Conservation (phyloP, 2,888 invertebrate species). For the Standfussiana lucernea region DNA sequence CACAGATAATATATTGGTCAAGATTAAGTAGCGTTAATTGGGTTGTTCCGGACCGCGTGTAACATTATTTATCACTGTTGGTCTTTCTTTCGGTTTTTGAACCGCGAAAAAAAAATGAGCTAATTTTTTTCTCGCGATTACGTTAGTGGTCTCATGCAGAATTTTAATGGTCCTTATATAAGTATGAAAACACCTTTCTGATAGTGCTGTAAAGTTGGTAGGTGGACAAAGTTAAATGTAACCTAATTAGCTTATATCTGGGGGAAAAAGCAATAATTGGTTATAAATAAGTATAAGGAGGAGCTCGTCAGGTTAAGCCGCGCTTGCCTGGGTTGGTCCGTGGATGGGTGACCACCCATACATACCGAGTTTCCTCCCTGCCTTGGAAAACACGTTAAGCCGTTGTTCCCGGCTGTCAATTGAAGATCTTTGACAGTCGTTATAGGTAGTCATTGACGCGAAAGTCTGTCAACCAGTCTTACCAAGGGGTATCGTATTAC, state of each 20-base stretch:
- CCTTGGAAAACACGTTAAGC: too few relatives aligned
- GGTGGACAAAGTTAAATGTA: background rate
- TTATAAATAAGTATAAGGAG: too few relatives aligned
- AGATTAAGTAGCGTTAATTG: conserved; percentile 28
- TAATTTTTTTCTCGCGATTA: background rate
- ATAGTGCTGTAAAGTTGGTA: background rate
- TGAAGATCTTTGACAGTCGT: too few relatives aligned
- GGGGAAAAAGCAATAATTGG: background rate
- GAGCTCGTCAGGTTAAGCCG: too few relatives aligned
- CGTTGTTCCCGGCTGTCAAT: too few relatives aligned
- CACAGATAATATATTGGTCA: conserved; percentile 54
- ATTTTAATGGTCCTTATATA: background rate
- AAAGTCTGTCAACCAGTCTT: too few relatives aligned
- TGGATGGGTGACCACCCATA: too few relatives aligned
- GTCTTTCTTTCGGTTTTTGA: background rate
- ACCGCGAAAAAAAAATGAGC: background rate
- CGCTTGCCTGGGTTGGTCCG: too few relatives aligned
- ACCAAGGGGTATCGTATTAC: too few relatives aligned
- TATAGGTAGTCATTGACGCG: too few relatives aligned
- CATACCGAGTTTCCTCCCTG: too few relatives aligned
- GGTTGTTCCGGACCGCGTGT: conserved; percentile 9
- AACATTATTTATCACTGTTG: conserved; percentile 22
- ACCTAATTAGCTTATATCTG: background rate
- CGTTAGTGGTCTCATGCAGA: background rate
- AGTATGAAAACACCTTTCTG: background rate